A percentile compares a stretch with the other conserved stretches of the same genome.
Conservation (phyloP, 2,113 vertebrate genomes). For the Tragelaphus scriptus region DNA sequence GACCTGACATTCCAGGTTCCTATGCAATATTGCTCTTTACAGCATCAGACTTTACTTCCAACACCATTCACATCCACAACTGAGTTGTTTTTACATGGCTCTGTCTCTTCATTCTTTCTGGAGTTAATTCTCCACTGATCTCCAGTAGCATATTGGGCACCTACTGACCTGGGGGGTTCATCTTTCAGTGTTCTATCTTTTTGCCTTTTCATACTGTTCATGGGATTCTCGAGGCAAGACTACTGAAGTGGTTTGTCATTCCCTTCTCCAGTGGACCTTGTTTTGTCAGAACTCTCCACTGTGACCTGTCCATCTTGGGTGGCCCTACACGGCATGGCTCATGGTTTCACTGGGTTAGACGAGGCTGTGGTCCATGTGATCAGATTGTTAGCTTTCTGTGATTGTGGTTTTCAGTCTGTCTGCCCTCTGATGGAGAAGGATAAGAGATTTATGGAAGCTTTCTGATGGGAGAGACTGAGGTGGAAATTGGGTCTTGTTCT, state of each 20-base stretch:
- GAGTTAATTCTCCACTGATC: background rate
- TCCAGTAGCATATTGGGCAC: background rate
- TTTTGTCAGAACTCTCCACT: background rate
- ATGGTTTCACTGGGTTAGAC: background rate
- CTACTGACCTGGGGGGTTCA: background rate
- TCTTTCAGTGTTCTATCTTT: background rate
- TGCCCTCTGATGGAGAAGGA: background rate
- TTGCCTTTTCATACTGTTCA: background rate
- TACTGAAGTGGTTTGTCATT: background rate
- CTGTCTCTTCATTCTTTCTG: background rate
- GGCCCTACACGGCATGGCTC: background rate
- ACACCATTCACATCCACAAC: background rate
- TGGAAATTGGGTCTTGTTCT: background rate
- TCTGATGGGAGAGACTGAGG: background rate
- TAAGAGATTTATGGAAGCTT: background rate
- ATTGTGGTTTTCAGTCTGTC: background rate
- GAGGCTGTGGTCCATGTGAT: background rate
- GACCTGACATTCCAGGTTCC: background rate
- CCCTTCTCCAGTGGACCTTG: background rate
- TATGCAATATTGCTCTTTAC: background rate
- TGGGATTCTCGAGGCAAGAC: background rate
- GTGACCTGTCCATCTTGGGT: background rate
- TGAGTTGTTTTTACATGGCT: background rate
- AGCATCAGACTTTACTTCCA: background rate
- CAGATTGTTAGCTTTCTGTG: background rate